These are phyloP conservation scores for Synergus umbraculus DNA, from an alignment of 2,888 invertebrate genomes.

Conservation along the genomic window DNA sequence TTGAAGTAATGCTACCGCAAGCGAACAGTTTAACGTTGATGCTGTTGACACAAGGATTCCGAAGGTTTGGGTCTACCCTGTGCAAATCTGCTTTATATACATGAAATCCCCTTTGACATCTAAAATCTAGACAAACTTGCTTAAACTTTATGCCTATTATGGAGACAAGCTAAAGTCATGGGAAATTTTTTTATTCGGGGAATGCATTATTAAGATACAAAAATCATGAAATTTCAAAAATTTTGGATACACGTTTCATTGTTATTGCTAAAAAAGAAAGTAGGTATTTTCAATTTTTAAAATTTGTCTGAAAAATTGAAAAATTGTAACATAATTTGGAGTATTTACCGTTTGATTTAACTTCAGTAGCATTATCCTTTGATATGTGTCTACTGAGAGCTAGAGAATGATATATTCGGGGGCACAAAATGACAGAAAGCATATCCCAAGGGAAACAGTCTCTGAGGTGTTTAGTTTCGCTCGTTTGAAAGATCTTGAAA, in stretches of 20 bases:
- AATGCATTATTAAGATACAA: background rate
- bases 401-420: constrained; percentile 2
- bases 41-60: constrained; percentile 50
- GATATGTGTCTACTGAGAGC: background rate
- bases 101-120: constrained; percentile 2
- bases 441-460: constrained; percentile 34
- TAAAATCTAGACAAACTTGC: background rate
- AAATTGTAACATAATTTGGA: background rate
- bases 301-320: background rate
- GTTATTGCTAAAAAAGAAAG: no score
- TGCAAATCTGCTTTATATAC: constrained; percentile 37
- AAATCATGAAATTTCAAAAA: no score
- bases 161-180: background rate
- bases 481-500: constrained; percentile 52
- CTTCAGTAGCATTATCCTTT: background rate
- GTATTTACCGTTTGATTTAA: background rate
- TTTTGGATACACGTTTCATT: no score
- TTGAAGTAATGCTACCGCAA: constrained; percentile 53
- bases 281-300: no score
- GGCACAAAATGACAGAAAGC: background rate
- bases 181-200: background rate
- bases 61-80: constrained; percentile 45
- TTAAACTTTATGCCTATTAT: background rate
- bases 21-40: constrained; percentile 52
- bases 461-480: constrained; percentile 48